Evolutionary conservation across 2,113 vertebrate species (phyloP).

Genomic region (Andinoacara biseriatus): DNA sequence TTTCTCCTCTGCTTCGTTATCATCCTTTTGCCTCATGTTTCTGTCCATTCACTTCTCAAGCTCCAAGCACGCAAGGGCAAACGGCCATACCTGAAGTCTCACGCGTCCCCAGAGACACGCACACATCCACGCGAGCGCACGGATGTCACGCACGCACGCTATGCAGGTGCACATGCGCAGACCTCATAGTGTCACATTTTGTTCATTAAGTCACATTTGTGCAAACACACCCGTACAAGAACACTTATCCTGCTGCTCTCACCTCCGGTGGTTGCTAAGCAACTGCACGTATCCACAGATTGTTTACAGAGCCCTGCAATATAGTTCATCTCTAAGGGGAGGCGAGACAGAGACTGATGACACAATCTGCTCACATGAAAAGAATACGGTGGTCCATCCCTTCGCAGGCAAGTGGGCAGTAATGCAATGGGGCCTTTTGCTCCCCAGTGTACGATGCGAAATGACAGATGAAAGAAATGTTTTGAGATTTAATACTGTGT

Average conservation of each 20-base stretch:
- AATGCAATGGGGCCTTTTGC: neutral
- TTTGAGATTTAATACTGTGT: slow-evolving; percentile 33
- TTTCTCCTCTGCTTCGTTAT: neutral
- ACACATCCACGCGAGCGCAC: neutral
- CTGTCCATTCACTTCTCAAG: neutral
- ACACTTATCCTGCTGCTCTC: slow-evolving; percentile 52
- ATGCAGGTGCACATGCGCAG: neutral
- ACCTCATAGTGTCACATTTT: slow-evolving; percentile 29
- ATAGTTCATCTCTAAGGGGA: slow-evolving; percentile 59
- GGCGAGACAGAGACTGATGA: slow-evolving; percentile 51
- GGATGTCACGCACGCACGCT: neutral
- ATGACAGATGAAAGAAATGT: slow-evolving; percentile 29
- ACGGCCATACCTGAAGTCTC: neutral
- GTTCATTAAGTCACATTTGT: neutral
- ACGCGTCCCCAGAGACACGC: neutral
- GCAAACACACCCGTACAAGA: slow-evolving; percentile 13
- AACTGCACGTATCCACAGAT: slow-evolving; percentile 79
- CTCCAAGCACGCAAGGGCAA: neutral
- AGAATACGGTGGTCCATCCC: slow-evolving; percentile 13
- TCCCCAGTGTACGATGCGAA: neutral
- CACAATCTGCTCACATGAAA: slow-evolving; percentile 51
- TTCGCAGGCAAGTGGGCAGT: slow-evolving; percentile 11
- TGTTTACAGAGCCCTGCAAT: slow-evolving; percentile 74
- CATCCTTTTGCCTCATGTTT: neutral
- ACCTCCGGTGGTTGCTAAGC: slow-evolving; percentile 74